Evolutionary conservation across 2,113 vertebrate genomes (phyloP).

Genomic region (Eublepharis macularius): DNA sequence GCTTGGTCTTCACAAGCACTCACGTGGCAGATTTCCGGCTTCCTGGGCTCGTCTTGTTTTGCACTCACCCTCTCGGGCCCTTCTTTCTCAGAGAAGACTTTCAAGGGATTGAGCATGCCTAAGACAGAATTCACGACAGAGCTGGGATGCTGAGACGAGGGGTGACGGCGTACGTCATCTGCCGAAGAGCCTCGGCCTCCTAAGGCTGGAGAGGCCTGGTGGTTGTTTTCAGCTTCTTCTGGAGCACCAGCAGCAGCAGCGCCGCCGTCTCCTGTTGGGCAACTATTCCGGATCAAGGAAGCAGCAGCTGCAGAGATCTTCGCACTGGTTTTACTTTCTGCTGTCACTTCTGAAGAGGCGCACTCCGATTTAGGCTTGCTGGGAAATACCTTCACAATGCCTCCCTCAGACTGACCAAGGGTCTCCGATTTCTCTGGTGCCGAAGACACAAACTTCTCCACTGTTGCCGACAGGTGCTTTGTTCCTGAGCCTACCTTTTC

Average conservation of each 20-base stretch:
- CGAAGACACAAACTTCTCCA: slow-evolving; percentile 75
- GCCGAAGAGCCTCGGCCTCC: slow-evolving; percentile 32
- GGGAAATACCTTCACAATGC: slow-evolving; percentile 73
- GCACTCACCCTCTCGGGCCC: slow-evolving; percentile 55
- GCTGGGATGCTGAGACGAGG: slow-evolving; percentile 61
- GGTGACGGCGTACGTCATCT: background rate
- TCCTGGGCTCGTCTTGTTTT: slow-evolving; percentile 36
- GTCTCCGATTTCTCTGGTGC: slow-evolving; percentile 63
- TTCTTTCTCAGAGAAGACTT: slow-evolving; percentile 74
- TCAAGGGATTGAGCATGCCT: slow-evolving; percentile 81
- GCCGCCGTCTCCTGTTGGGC: slow-evolving; percentile 40
- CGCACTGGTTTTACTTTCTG: slow-evolving; percentile 67
- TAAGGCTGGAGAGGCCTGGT: background rate
- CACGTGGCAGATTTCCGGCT: slow-evolving; percentile 18
- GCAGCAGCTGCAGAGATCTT: slow-evolving; percentile 64
- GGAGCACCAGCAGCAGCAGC: slow-evolving; percentile 3
- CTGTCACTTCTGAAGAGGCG: slow-evolving; percentile 68
- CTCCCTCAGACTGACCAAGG: slow-evolving; percentile 67
- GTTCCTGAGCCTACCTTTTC: slow-evolving; percentile 82
- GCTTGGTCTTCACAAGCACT: slow-evolving; percentile 37
- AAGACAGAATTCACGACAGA: slow-evolving; percentile 77
- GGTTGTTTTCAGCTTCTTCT: slow-evolving; percentile 29
- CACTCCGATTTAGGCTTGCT: slow-evolving; percentile 72
- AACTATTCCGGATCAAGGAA: slow-evolving; percentile 62
- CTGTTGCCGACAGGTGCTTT: slow-evolving; percentile 77